Evolutionary conservation across 2,888 invertebrate species (phyloP).

Genomic region (Euplagia quadripunctaria): DNA sequence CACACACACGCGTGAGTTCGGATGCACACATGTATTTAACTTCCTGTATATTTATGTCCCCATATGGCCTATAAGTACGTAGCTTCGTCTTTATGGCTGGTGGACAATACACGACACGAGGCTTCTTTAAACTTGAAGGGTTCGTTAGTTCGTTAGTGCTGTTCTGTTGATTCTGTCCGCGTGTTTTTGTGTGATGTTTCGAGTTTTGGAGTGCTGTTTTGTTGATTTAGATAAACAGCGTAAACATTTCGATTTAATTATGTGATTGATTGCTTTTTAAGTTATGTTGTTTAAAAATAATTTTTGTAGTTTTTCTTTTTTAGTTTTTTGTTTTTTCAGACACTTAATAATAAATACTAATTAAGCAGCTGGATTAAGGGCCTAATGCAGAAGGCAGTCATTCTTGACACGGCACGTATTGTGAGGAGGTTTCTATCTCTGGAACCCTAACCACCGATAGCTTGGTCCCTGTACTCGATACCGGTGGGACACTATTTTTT

Average conservation of each 20-base stretch:
- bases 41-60: constrained; percentile 73
- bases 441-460: too few species aligned
- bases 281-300: too few species aligned
- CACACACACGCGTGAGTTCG: constrained; percentile 25
- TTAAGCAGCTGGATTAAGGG: too few species aligned
- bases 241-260: not conserved
- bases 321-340: too few species aligned
- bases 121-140: constrained; percentile 17
- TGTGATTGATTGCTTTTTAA: not conserved
- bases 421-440: too few species aligned
- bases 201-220: too few species aligned
- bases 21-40: constrained; percentile 45
- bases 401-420: too few species aligned
- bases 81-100: constrained; percentile 33
- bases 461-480: too few species aligned
- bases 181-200: too few species aligned
- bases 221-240: not conserved
- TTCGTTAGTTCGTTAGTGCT: not conserved
- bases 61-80: constrained; percentile 39
- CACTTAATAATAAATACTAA: too few species aligned
- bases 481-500: too few species aligned
- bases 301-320: not conserved
- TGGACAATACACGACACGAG: constrained; percentile 3
- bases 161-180: not conserved
- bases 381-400: too few species aligned